Base-by-base conservation (phyloP, 2,888 invertebrate species). In the Drosophila vallismaia region DNA sequence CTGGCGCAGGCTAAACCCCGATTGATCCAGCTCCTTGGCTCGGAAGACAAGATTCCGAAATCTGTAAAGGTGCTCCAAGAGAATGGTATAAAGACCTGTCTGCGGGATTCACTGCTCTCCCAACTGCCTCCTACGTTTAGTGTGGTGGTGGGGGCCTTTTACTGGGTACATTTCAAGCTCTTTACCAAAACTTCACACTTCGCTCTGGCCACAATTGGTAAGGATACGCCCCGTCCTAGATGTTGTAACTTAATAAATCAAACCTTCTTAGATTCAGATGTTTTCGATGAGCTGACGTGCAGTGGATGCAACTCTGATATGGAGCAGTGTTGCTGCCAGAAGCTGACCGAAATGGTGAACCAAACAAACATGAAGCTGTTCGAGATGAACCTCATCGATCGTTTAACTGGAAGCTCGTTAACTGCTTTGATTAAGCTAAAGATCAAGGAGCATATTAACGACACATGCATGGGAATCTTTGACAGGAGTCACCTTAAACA, bases 381-480 rank as follows among this genome's bases (percentile, higher is more conserved):
- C 78, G 94, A 95, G 88, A 92, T 98, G 82, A 95, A 95, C 66
- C 91, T 98, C 49, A 91, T 97, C 51, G 97, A 98, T 90, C 94
- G 96, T 79, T 92, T 98, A 36, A 95, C 97, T 2, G 97, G 97
- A 0, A 96, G 96, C 89, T 95, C 97, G 0, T 92, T 98, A 8
- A 97, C 97, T 1, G 94, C 94, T 66, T 93, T 98, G 55, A 96
- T 98, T 71, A 96, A 97, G 89, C 93, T 95, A 79, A 94, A 96
- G 82, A 98, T 98, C 74, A 94, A 96, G 89, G 93, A 94, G 74
- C 95, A 98, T 87, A 96, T 98, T n/a, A 94, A 95, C 84, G 95
- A 95, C 81, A 94, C 95, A 0, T 98, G 98, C 88, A 95, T 96
- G 80, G 97, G 96, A 31, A 96, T 95, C 82, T 98, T 97, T 92